Base-by-base conservation (phyloP, 2,888 invertebrate species). In the Melieria omissa region DNA sequence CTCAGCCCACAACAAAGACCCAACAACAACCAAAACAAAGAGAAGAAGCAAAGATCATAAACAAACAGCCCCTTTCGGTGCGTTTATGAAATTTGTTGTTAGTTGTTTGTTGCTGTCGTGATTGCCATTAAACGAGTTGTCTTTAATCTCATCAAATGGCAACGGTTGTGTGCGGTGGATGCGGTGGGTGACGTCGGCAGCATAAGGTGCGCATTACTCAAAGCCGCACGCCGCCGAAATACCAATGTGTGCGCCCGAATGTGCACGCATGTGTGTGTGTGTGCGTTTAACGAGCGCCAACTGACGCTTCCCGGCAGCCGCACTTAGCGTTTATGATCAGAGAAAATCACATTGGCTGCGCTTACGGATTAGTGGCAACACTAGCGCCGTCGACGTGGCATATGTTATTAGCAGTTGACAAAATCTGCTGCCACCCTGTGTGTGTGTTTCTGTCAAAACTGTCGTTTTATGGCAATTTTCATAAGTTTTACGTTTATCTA, bases 171-270 rank as follows among this genome's bases (percentile, higher is more conserved):
- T 79, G 72, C 81, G 76, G 79, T 72, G 77, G 80, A 78, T 76
- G 83, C 78, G 80, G 77, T 75, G 66, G 57, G 55, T 57, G 55
- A 57, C 42, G 42, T 47, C 52, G 79, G 82, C 78, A 78, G 78
- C 83, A 83, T 84, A 83, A 81, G 83, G 83, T 81, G 82, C 82
- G 78, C 80, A 82, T 79, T 81, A 82, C 77, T 82, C 78, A 83
- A 60, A 60, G 9, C n/a, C 47, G 29, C 29, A 29, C 29, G 29
- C 29, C 29, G 29, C 29, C 29, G 2, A 29, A 29, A 29, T 29
- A 29, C 29, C 29, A 29, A 29, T 29, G 29, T 29, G 29, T 29
- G 29, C 29, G 29, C 29, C 29, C 29, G 29, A 16, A 12, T 63
- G 14, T n/a, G 42, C 12, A 49, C 12, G 9, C 10, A 41, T 58